Base-by-base conservation (phyloP, 2,888 invertebrate genomes). In the Lottia gigantea region DNA sequence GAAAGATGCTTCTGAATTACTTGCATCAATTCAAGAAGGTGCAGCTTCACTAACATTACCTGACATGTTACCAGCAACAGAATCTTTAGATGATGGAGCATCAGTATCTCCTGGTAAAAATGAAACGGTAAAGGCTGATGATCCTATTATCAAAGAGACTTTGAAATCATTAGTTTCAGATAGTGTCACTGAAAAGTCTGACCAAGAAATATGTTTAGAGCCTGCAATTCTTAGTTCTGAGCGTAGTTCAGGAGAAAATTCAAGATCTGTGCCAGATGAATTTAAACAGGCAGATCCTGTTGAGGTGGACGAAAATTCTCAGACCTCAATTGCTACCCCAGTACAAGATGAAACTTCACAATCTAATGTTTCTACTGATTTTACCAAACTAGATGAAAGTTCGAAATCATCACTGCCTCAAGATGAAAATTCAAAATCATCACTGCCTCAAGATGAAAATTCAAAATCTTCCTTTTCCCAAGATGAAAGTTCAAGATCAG, bases 1-100 rank as follows among this genome's bases (percentile, higher is more conserved):
- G 46, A 68, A 71, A 65, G 68, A 70, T 40, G 6, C 40, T 40
- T 40, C 40, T 40, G 40, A 40, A 40, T 40, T 40, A 40, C 40
- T 40, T 40, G 11, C 40, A 40, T 40, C 40, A 40, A 40, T 40
- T 40, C 40, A 40, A 8, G 40, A 40, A 40, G 40, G 11, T 40
- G 11, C 40, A 40, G 11, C 6, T 6, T 40, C 11, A 40, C 11
- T 31, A 6, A 31, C 40, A 8, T 4, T 40, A 11, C 40, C 40
- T 40, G 40, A 40, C 40, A 40, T 8, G 11, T 40, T 8, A 11
- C 31, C 66, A 16, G 15, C 47, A 25, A 23, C 66, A 45, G 64
- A 63, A 64, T 66, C 15, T 61, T 64, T 45, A 26, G 63, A 47
- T 26, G 46, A 49, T 14, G 40, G 11, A 40, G 7, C 6, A 11